Evolutionary conservation across 2,113 vertebrate genomes (phyloP), one percentile per base, ranked within the genome.

Genomic region (Chloroceryle aenea): DNA sequence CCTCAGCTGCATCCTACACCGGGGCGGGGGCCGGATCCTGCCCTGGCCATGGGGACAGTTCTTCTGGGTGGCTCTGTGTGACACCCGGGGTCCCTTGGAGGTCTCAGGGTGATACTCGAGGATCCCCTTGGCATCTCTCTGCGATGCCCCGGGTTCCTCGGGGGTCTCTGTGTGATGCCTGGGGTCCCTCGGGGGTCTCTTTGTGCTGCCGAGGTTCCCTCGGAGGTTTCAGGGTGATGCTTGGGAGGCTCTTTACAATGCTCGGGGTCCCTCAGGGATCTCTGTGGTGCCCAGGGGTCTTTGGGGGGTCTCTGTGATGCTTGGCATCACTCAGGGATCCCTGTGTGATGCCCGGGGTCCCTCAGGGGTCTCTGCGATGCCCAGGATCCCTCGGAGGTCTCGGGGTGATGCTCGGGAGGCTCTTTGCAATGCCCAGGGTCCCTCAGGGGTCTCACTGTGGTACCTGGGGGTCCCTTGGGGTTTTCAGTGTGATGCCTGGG

Each of bases 1-100:
- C 56, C 80, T 76, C 72, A 25, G 43, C 56, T 1, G 2, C 4
- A 10, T 29, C 73, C 90, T 61, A 69, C 48, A 5, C 23, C 1
- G 3, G 40, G 20, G 7, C 0, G 5, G 40, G 45, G 50, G n/a
- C 6, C 2, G 0, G 4, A 50, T n/a, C 78, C 58, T n/a, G 25
- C 23, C 58, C 47, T 19, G 47, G 10, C 84, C 74, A 0, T 2
- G 42, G 64, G 59, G 38, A 26, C 55, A 27, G 0, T 19, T 17
- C 16, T 26, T 55, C 21, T 1, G 11, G 64, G 52, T n/a, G 12
- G 12, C n/a, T 62, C 9, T 8, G 12, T 15, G 22, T 1, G 7
- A 20, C 27, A 50, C 27, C 8, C 1, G 2, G 62, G 26, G 40
- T 18, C 7, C 21, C 12, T 13, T 1, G 1, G 21, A 5, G 32